Conservation (phyloP, 1,140 invertebrate genomes). For the Dendrolimus punctatus region DNA sequence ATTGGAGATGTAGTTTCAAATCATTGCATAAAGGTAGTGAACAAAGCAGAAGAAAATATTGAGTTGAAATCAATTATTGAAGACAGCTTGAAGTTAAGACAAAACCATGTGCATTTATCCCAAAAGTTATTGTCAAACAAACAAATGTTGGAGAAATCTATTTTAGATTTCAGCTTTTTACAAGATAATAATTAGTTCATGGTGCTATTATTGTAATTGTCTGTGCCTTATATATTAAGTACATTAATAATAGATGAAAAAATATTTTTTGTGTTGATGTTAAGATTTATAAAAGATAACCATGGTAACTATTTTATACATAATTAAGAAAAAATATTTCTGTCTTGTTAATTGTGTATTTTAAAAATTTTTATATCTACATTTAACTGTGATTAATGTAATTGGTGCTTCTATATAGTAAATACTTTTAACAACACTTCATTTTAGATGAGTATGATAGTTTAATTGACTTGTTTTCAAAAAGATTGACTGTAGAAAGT, state of each 20-base stretch:
- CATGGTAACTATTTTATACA: too few relatives aligned
- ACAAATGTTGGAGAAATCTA: conserved; percentile 32
- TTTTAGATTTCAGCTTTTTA: conserved; percentile 54
- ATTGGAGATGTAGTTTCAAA: conserved; percentile 47
- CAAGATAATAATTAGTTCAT: conserved; percentile 19
- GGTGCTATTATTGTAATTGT: conserved; percentile 1
- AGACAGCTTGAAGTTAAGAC: conserved; percentile 53
- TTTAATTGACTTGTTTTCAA: too few relatives aligned
- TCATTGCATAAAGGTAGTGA: conserved; percentile 31
- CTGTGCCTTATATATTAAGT: neutral
- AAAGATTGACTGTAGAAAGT: too few relatives aligned
- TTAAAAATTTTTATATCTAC: too few relatives aligned
- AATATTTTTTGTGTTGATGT: too few relatives aligned
- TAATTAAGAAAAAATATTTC: too few relatives aligned
- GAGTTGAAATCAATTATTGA: conserved; percentile 46
- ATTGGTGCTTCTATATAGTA: neutral
- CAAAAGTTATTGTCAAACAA: conserved; percentile 47
- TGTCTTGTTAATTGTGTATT: too few relatives aligned
- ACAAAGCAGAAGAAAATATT: conserved; percentile 30
- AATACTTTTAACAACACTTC: too few relatives aligned
- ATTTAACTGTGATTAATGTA: neutral
- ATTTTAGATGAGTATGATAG: too few relatives aligned
- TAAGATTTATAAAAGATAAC: too few relatives aligned
- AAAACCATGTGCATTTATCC: conserved; percentile 37
- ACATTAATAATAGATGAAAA: too few relatives aligned